Percentiles rank a stretch among this genome's conserved stretches.
Evolutionary conservation across 2,113 vertebrate genomes (phyloP).

Genomic region (Sphaerodactylus townsendi): DNA sequence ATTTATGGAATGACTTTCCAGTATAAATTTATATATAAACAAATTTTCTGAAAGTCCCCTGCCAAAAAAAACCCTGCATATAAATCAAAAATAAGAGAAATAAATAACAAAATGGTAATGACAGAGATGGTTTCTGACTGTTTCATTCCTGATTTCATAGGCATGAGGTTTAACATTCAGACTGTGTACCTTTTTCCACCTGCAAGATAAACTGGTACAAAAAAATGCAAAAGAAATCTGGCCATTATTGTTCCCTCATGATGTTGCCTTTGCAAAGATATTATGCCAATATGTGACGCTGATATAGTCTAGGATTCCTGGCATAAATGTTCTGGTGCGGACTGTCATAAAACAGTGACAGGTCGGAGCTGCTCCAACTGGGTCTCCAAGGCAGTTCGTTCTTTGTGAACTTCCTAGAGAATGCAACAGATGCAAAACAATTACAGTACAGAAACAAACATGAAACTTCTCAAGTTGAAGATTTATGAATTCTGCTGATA

Average conservation of each 20-base stretch:
- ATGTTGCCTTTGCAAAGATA: conserved; percentile 32
- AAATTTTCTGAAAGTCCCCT: conserved; percentile 25
- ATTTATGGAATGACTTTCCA: conserved; percentile 50
- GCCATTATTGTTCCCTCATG: background rate
- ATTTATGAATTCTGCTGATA: background rate
- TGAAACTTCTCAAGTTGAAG: background rate
- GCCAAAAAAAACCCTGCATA: conserved; percentile 18
- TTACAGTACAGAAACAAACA: fast-evolving
- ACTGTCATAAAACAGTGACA: conserved; percentile 82
- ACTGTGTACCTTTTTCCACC: conserved; percentile 59
- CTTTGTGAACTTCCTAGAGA: conserved; percentile 89
- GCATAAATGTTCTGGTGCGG: conserved; percentile 12
- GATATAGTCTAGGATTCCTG: conserved; percentile 31
- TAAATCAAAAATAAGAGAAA: conserved; percentile 66
- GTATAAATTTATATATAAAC: conserved; percentile 52
- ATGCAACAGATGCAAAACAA: conserved; percentile 42
- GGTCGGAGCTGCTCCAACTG: conserved; percentile 92
- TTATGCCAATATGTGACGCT: conserved; percentile 22
- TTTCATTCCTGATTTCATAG: conserved; percentile 22
- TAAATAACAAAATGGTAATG: conserved; percentile 69
- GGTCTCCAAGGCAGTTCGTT: conserved; percentile 90
- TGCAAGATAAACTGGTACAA: conserved; percentile 32
- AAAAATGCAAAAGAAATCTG: conserved; percentile 30
- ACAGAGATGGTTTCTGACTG: conserved; percentile 51
- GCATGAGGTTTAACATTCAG: conserved; percentile 44